Conservation (phyloP, 2,797 vertebrate genomes). For the Sphenodon punctatus region DNA sequence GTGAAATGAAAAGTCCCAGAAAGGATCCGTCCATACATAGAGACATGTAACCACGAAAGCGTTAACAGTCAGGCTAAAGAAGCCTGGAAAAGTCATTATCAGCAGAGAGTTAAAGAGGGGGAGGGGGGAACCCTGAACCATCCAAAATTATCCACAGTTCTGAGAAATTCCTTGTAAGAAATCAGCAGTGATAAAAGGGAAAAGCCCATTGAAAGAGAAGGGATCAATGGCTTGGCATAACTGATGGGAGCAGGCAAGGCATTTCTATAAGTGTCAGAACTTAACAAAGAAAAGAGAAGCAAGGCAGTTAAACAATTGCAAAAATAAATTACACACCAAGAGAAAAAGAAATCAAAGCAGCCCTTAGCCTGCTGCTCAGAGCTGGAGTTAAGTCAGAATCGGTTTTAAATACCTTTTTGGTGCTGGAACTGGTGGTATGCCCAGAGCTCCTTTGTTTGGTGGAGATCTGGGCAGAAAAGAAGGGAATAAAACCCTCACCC, state of each 20-base stretch:
- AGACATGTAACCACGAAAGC: background rate
- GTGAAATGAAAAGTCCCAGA: background rate
- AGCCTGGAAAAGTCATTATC: slow-evolving; percentile 45
- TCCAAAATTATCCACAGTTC: background rate
- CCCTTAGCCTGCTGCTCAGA: background rate
- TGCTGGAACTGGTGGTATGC: slow-evolving; percentile 59
- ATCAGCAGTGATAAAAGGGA: background rate
- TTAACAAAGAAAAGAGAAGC: background rate
- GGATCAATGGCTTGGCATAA: no score
- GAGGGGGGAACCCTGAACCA: no score
- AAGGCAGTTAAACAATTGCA: background rate
- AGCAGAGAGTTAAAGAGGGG: background rate
- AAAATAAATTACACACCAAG: background rate
- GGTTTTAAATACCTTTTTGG: slow-evolving; percentile 58
- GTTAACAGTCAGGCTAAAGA: background rate
- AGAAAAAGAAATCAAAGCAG: slow-evolving; percentile 15
- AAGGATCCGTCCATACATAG: slow-evolving; percentile 17
- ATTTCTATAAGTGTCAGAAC: background rate
- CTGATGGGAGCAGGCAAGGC: slow-evolving; percentile 16
- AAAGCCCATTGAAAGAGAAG: no score
- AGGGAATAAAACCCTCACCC: slow-evolving; percentile 80
- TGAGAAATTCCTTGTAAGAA: slow-evolving; percentile 12
- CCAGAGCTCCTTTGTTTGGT: slow-evolving; percentile 78
- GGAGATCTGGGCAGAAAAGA: slow-evolving; percentile 67
- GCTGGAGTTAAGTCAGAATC: background rate